Conservation (phyloP, 2,888 invertebrate genomes). For the Eupithecia tripunctaria region DNA sequence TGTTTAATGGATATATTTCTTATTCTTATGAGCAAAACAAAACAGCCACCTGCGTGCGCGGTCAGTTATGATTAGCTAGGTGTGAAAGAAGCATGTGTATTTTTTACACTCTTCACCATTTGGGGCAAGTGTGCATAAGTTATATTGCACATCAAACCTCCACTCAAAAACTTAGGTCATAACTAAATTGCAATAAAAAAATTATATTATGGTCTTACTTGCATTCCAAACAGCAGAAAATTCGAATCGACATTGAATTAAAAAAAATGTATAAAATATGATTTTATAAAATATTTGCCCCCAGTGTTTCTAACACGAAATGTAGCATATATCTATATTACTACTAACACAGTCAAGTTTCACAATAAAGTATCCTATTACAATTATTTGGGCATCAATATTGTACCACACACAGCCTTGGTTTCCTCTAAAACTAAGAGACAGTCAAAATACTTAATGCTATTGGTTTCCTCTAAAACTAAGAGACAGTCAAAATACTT, state of each 20-base stretch:
- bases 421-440: slow-evolving; percentile 16
- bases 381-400: slow-evolving; percentile 10
- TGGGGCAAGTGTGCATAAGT: neutral
- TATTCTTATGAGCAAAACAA: neutral
- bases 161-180: neutral
- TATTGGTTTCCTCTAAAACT: slow-evolving; percentile 13
- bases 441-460: slow-evolving; percentile 16
- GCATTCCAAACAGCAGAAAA: neutral
- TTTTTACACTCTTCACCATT: neutral
- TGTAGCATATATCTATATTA: neutral
- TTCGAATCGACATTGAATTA: neutral
- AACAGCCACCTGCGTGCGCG: neutral
- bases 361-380: neutral
- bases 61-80: neutral
- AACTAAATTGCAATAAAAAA: neutral
- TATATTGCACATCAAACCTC: neutral
- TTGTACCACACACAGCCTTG: slow-evolving; percentile 20
- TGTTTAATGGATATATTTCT: neutral
- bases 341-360: slow-evolving; percentile 4
- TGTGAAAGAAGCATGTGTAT: neutral
- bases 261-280: neutral
- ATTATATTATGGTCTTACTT: neutral
- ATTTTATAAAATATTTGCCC: neutral
- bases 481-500: slow-evolving; percentile 18
- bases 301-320: neutral